phyloP scores from a whole-genome alignment of 1,140 invertebrate species.

The Luehdorfia chinensis region DNA sequence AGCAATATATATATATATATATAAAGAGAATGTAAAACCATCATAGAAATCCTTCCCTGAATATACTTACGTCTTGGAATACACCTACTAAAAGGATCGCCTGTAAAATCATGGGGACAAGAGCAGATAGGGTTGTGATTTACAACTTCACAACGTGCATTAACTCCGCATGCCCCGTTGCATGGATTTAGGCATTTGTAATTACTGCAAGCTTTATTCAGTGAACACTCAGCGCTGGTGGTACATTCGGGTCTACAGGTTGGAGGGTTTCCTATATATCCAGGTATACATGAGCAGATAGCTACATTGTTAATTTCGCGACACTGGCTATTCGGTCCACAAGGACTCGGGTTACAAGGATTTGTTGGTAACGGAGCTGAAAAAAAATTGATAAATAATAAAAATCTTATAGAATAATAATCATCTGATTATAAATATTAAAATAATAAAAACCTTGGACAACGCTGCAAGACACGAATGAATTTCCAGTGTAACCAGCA shows the following conservation, averaged over 20 bases:
- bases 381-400: constrained; percentile 53
- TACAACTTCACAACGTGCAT: constrained; percentile 80
- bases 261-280: constrained; percentile 82
- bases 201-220: constrained; percentile 81
- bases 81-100: constrained; percentile 84
- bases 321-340: constrained; percentile 82
- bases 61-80: constrained; percentile 77
- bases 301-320: constrained; percentile 80
- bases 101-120: constrained; percentile 81
- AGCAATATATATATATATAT: constrained; percentile 21
- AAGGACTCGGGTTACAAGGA: constrained; percentile 81
- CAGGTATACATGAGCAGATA: constrained; percentile 82
- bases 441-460: constrained; percentile 54
- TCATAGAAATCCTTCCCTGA: background rate
- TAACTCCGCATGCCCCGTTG: constrained; percentile 82
- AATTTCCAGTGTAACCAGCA: constrained; percentile 78
- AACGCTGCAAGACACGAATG: constrained; percentile 79
- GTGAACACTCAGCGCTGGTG: constrained; percentile 80
- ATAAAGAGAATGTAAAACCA: constrained; percentile 18
- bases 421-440: too few relatives aligned
- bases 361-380: constrained; percentile 63
- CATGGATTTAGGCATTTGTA: constrained; percentile 85
- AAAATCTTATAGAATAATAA: constrained; percentile 17
- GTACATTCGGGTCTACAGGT: constrained; percentile 83
- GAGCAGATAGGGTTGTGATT: constrained; percentile 82